Evolutionary conservation across 1,140 invertebrate genomes (phyloP).

Genomic region (Drosophila pandora): DNA sequence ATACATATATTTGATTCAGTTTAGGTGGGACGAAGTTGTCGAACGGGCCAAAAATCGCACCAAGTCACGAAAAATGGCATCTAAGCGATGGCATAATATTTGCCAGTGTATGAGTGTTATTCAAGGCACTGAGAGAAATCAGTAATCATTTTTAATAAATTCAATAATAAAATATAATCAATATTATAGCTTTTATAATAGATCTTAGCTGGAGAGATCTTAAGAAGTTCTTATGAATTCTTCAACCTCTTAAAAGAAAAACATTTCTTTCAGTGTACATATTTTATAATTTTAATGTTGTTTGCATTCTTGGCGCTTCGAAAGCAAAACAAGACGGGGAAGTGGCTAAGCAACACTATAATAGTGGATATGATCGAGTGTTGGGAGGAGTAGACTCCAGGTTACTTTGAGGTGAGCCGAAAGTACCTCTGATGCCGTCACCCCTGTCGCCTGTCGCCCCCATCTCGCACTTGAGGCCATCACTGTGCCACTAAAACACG

Average conservation of each 20-base stretch:
- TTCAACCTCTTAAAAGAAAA: too few species aligned
- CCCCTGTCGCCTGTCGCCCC: conserved; percentile 40
- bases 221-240: too few species aligned
- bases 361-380: conserved; percentile 10
- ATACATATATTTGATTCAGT: conserved; percentile 40
- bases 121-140: not conserved
- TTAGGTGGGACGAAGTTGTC: conserved; percentile 78
- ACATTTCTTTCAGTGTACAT: conserved; percentile 1
- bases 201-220: too few species aligned
- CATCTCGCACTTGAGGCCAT: conserved; percentile 33
- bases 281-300: conserved; percentile 49
- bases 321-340: conserved; percentile 34
- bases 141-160: too few species aligned
- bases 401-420: conserved; percentile 25
- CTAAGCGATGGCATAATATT: conserved; percentile 45
- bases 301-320: conserved; percentile 61
- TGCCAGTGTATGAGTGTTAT: conserved; percentile 19
- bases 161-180: too few species aligned
- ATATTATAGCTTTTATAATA: too few species aligned
- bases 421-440: conserved; percentile 28
- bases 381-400: conserved; percentile 1
- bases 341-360: conserved; percentile 8
- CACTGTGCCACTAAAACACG: conserved; percentile 27
- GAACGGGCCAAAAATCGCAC: conserved; percentile 74
- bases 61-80: conserved; percentile 65